Conservation (phyloP, 2,797 vertebrate species). For the Macrochelys suwanniensis region DNA sequence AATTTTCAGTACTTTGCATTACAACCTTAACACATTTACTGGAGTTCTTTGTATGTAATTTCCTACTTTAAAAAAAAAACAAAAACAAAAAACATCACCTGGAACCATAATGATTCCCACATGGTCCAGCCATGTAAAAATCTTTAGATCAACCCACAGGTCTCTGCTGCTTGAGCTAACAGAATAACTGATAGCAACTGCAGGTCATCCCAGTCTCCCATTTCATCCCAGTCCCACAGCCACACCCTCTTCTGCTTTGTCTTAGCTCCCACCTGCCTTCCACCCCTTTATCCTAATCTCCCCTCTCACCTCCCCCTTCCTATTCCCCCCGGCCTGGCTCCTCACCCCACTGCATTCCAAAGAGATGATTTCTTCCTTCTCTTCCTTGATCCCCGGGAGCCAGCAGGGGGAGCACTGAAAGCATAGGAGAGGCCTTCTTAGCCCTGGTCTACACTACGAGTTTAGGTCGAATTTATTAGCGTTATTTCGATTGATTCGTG, state of each 20-base stretch:
- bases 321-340: background rate
- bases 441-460: no score
- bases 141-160: fast-evolving
- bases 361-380: background rate
- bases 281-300: background rate
- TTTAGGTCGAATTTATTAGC: no score
- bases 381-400: background rate
- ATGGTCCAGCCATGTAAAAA: background rate
- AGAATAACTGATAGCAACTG: background rate
- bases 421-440: background rate
- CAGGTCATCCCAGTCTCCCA: background rate
- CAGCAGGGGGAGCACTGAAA: background rate
- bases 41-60: background rate
- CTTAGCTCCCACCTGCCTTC: no score
- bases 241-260: background rate
- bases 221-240: background rate
- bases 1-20: background rate
- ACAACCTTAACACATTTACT: background rate
- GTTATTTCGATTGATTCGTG: no score
- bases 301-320: background rate
- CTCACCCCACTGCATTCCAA: background rate
- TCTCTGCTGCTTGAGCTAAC: background rate
- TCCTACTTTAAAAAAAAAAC: background rate
- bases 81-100: background rate
- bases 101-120: background rate